Evolutionary conservation across 1,140 invertebrate species (phyloP).

Genomic region (Caenorhabditis remanei): DNA sequence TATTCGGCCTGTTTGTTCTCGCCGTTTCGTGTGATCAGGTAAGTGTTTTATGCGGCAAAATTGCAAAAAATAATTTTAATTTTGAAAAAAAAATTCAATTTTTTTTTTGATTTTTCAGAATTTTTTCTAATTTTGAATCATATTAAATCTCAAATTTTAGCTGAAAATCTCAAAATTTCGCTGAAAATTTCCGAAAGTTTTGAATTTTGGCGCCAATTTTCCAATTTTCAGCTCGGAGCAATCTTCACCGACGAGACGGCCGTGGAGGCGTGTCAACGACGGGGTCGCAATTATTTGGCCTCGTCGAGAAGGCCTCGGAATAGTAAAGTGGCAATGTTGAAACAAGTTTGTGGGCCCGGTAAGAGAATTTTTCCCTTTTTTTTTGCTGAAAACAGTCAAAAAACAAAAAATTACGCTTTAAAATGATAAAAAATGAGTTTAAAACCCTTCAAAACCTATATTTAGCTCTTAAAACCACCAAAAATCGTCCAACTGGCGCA

Average conservation of each 20-base stretch:
- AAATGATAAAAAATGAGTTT: no score
- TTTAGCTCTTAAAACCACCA: no score
- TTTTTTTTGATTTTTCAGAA: no score
- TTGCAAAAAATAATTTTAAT: no score
- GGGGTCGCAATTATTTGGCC: slow-evolving; percentile 18
- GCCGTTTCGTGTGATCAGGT: slow-evolving; percentile 91
- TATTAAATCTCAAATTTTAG: neutral
- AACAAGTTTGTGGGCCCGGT: slow-evolving; percentile 28
- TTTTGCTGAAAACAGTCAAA: no score
- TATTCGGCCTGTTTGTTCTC: slow-evolving; percentile 91
- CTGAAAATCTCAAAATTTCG: slow-evolving; percentile 1
- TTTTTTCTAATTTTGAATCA: no score
- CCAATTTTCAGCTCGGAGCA: slow-evolving; percentile 78
- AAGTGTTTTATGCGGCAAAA: no score
- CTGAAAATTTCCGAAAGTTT: neutral
- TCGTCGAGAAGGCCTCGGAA: slow-evolving; percentile 32
- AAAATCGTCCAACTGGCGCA: no score
- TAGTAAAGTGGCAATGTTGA: slow-evolving; percentile 45
- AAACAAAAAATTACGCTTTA: no score
- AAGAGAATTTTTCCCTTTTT: no score
- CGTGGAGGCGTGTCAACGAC: slow-evolving; percentile 85
- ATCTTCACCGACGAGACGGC: slow-evolving; percentile 87
- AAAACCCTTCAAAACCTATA: no score
- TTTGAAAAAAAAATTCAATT: no score
- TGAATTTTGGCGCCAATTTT: slow-evolving; percentile 34